Evolutionary conservation across 1,140 invertebrate genomes (phyloP).

Genomic region (Eueides isabella): DNA sequence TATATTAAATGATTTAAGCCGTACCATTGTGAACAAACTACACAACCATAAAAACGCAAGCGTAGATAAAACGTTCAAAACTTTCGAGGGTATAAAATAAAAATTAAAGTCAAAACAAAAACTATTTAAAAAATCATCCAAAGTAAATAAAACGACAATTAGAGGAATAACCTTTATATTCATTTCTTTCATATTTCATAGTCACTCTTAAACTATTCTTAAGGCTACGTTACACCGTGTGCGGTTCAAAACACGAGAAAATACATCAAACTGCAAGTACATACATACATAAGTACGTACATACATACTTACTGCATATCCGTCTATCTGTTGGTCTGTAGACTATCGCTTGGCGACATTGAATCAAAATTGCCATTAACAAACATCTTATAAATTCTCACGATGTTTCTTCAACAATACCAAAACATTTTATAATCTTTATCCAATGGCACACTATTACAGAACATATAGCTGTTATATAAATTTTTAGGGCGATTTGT

Average conservation of each 20-base stretch:
- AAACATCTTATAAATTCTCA: constrained; percentile 32
- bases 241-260: constrained; percentile 48
- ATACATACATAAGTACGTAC: constrained; percentile 34
- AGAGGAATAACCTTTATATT: constrained; percentile 81
- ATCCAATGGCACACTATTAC: constrained; percentile 29
- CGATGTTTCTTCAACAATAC: constrained; percentile 37
- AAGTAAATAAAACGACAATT: constrained; percentile 60
- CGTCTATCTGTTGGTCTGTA: constrained; percentile 22
- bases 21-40: too few relatives aligned
- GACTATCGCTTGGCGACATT: constrained; percentile 30
- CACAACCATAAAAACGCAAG: too few relatives aligned
- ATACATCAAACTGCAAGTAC: constrained; percentile 41
- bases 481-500: neutral
- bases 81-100: too few relatives aligned
- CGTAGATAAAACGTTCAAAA: too few relatives aligned
- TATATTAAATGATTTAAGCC: too few relatives aligned
- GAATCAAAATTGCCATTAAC: constrained; percentile 28
- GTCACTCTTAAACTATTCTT: constrained; percentile 73
- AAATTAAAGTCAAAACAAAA: neutral
- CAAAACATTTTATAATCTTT: constrained; percentile 37
- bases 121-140: neutral
- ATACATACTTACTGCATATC: constrained; percentile 25
- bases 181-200: constrained; percentile 69
- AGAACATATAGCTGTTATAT: neutral
- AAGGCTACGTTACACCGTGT: constrained; percentile 62